A percentile compares a stretch with the other conserved stretches of the same genome.
These are phyloP conservation scores for Trachemys scripta DNA, from an alignment of 2,113 vertebrate genomes.

Conservation along the genomic window DNA sequence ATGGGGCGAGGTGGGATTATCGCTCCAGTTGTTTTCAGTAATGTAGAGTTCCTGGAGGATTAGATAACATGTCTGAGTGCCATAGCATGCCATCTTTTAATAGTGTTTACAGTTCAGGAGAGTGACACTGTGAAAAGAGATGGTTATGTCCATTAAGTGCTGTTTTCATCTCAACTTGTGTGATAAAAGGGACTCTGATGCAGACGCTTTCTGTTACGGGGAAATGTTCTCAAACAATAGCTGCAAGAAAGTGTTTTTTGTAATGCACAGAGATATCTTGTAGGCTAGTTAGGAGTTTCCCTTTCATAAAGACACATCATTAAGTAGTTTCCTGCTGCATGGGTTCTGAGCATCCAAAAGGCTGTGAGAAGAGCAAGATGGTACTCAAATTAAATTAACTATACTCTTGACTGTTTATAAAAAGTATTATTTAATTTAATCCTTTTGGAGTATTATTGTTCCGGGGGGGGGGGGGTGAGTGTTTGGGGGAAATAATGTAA, in stretches of 20 bases:
- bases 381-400: slow-evolving; percentile 74
- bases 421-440: slow-evolving; percentile 70
- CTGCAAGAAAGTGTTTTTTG: slow-evolving; percentile 22
- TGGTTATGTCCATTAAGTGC: slow-evolving; percentile 58
- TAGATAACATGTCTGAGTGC: slow-evolving; percentile 39
- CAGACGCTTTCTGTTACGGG: slow-evolving; percentile 2
- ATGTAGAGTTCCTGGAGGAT: slow-evolving; percentile 55
- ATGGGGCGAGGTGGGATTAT: slow-evolving; percentile 19
- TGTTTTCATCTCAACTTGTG: slow-evolving; percentile 42
- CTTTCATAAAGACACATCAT: slow-evolving; percentile 53
- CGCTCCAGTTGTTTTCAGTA: slow-evolving; percentile 20
- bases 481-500: slow-evolving; percentile 41
- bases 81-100: slow-evolving; percentile 27
- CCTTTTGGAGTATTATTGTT: slow-evolving; percentile 64
- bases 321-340: slow-evolving; percentile 56
- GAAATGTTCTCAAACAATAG: not conserved
- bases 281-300: not conserved
- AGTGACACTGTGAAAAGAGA: slow-evolving; percentile 36
- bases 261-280: slow-evolving; percentile 15
- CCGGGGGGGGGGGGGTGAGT: not conserved
- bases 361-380: slow-evolving; percentile 50
- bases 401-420: slow-evolving; percentile 39
- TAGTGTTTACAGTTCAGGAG: slow-evolving; percentile 60
- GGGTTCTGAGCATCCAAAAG: slow-evolving; percentile 51
- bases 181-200: slow-evolving; percentile 31